A percentile compares a stretch with the other conserved stretches of the same genome.
phyloP scores from a whole-genome alignment of 2,888 invertebrate species.

The Bellardia pandia region DNA sequence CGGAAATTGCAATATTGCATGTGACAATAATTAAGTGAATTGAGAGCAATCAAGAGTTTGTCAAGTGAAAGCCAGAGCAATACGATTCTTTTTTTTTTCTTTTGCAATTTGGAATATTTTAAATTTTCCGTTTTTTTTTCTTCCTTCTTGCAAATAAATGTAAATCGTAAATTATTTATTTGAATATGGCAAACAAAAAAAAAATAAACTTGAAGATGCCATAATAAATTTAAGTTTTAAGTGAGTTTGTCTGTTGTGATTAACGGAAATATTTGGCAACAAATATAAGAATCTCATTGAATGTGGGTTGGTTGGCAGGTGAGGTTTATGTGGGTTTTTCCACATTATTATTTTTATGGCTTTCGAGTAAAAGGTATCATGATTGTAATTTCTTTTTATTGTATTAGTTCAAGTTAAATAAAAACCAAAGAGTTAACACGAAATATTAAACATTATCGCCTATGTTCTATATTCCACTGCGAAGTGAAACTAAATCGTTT shows the following conservation, averaged over 20 bases:
- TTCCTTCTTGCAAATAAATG: neutral
- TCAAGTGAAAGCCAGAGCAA: slow-evolving; percentile 52
- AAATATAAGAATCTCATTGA: neutral
- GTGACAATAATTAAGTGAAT: slow-evolving; percentile 68
- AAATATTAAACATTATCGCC: no score
- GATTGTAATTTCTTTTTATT: no score
- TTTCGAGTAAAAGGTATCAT: neutral
- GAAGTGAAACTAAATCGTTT: no score
- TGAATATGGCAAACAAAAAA: neutral
- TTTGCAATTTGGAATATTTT: neutral
- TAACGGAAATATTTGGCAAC: slow-evolving; percentile 20
- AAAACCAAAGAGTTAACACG: no score
- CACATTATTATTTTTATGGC: neutral
- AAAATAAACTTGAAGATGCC: neutral
- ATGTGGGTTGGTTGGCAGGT: slow-evolving; percentile 6
- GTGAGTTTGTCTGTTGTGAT: slow-evolving; percentile 27
- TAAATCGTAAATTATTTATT: slow-evolving; percentile 22
- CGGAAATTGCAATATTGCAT: slow-evolving; percentile 68
- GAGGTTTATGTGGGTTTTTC: neutral
- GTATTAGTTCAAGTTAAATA: no score
- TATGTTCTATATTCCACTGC: no score
- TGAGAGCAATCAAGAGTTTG: slow-evolving; percentile 65
- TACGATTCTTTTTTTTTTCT: neutral
- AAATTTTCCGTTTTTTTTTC: neutral
- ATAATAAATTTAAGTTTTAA: slow-evolving; percentile 40